phyloP scores from a whole-genome alignment of 2,113 vertebrate genomes.

The Corydoras sp. region DNA sequence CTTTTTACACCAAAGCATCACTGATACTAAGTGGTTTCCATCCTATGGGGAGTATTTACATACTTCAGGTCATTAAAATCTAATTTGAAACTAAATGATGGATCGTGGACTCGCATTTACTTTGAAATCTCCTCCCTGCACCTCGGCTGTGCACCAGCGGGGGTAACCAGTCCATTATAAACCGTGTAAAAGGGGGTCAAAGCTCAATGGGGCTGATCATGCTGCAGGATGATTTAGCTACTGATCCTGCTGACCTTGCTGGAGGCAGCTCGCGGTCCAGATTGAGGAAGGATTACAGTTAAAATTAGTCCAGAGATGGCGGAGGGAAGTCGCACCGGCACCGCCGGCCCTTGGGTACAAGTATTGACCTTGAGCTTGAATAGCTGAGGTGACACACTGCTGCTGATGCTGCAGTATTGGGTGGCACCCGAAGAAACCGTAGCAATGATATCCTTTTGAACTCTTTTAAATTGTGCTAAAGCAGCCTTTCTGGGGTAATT shows the following conservation, averaged over 20 bases:
- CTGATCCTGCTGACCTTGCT: conserved; percentile 35
- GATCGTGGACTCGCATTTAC: not conserved
- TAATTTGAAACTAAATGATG: too few species aligned
- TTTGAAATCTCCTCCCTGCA: conserved; percentile 12
- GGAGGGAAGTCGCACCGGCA: conserved; percentile 10
- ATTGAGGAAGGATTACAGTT: conserved; percentile 6
- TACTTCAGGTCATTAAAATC: too few species aligned
- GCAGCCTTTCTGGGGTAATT: conserved; percentile 17
- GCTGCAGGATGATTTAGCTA: conserved; percentile 14
- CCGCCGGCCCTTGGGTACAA: conserved; percentile 27
- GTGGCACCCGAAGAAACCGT: conserved; percentile 14
- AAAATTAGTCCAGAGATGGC: conserved; percentile 29
- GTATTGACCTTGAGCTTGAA: conserved; percentile 35
- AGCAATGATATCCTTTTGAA: conserved; percentile 21
- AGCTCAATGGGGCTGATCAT: conserved; percentile 2
- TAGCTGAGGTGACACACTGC: conserved; percentile 19
- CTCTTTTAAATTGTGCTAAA: conserved; percentile 32
- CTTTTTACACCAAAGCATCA: too few species aligned
- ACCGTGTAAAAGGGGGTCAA: conserved; percentile 12
- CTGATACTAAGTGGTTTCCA: too few species aligned
- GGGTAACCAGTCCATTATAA: not conserved
- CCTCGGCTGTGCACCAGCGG: not conserved
- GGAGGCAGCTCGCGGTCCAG: conserved; percentile 18
- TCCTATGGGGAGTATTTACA: too few species aligned
- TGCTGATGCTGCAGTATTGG: conserved; percentile 33